phyloP scores from a whole-genome alignment of 1,140 invertebrate species.

The Rhizoglyphus robini region DNA sequence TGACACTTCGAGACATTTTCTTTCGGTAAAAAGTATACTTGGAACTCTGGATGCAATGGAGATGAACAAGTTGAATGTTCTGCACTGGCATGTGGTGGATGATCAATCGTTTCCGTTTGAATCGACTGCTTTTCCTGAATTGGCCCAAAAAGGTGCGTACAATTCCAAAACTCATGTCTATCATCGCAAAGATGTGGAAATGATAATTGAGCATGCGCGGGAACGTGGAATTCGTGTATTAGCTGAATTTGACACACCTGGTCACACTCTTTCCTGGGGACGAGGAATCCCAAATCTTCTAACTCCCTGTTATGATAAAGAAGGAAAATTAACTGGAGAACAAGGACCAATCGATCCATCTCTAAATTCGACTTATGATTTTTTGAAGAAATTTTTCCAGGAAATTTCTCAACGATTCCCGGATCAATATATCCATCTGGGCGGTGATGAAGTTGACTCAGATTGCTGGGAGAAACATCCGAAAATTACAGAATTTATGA shows the following conservation, averaged over 20 bases:
- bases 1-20: constrained; percentile 67
- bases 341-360: constrained; percentile 64
- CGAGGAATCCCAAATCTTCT: constrained; percentile 32
- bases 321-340: constrained; percentile 35
- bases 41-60: constrained; percentile 58
- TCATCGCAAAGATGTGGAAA: constrained; percentile 31
- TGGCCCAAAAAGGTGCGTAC: constrained; percentile 25
- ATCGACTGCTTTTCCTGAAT: constrained; percentile 53
- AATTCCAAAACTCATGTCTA: constrained; percentile 26
- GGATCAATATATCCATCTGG: constrained; percentile 66
- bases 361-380: constrained; percentile 45
- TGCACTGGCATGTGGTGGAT: constrained; percentile 89
- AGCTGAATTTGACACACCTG: constrained; percentile 34
- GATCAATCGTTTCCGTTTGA: constrained; percentile 79
- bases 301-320: constrained; percentile 19
- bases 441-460: constrained; percentile 78
- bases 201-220: constrained; percentile 34
- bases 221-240: constrained; percentile 36
- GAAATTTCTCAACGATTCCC: constrained; percentile 55
- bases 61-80: constrained; percentile 77
- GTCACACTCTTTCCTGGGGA: constrained; percentile 37
- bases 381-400: constrained; percentile 50
- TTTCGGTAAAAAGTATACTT: constrained; percentile 48
- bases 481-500: constrained; percentile 54
- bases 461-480: constrained; percentile 70